A percentile compares a stretch with the other conserved stretches of the same genome.
phyloP scores from a whole-genome alignment of 2,797 vertebrate genomes.

The Cryptoprocta ferox region DNA sequence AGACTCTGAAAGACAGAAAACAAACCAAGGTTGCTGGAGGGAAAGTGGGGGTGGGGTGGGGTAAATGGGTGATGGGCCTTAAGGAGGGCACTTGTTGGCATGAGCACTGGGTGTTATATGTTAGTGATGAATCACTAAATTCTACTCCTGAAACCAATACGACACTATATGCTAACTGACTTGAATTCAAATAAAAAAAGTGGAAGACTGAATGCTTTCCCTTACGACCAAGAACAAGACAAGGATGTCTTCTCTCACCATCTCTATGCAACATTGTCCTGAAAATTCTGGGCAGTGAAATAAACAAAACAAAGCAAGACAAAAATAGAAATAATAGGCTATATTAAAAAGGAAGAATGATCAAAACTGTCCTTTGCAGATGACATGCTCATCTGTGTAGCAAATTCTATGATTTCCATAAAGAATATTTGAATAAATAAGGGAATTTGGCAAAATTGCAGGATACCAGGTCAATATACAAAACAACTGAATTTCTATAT shows the following conservation, averaged over 20 bases:
- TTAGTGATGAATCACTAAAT: too few species aligned
- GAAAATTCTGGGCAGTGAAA: neutral
- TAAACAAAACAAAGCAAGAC: neutral
- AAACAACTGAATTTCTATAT: neutral
- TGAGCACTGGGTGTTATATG: too few species aligned
- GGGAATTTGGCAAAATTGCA: neutral
- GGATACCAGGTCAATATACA: conserved; percentile 13
- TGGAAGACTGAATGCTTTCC: neutral
- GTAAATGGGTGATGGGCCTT: too few species aligned
- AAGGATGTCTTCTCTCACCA: neutral
- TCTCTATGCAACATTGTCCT: neutral
- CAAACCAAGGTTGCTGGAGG: too few species aligned
- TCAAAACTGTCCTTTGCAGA: neutral
- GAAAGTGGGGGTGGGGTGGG: too few species aligned
- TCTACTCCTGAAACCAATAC: too few species aligned
- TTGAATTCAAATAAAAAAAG: too few species aligned
- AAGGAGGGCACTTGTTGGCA: too few species aligned
- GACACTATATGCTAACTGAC: too few species aligned
- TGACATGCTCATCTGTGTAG: neutral
- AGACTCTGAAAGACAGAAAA: too few species aligned
- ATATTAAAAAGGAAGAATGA: neutral
- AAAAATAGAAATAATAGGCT: neutral
- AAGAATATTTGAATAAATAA: conserved; percentile 29
- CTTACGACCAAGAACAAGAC: conserved; percentile 10
- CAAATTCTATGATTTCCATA: neutral